phyloP scores from a whole-genome alignment of 2,888 invertebrate genomes.

The Deilephila porcellus region DNA sequence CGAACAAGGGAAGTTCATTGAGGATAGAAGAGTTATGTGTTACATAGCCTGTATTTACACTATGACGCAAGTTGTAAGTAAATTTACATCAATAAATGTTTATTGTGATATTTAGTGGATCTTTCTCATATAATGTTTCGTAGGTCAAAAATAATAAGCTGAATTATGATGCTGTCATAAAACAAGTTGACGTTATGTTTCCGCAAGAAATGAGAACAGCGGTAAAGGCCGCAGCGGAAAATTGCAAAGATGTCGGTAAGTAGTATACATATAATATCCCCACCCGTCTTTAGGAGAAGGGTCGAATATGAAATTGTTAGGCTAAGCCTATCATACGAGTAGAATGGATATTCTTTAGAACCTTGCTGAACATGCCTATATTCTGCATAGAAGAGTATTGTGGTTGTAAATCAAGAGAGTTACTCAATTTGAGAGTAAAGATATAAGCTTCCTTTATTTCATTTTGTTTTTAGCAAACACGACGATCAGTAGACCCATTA shows the following conservation, averaged over 20 bases:
- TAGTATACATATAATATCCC: slow-evolving; percentile 16
- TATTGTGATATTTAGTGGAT: not conserved
- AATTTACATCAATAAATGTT: not conserved
- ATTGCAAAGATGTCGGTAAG: slow-evolving; percentile 67
- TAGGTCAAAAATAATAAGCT: slow-evolving; percentile 74
- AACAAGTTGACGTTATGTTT: slow-evolving; percentile 74
- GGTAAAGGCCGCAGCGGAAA: slow-evolving; percentile 60
- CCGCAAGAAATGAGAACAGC: slow-evolving; percentile 66
- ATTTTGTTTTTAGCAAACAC: too few relatives aligned
- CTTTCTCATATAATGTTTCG: not conserved
- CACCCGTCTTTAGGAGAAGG: too few relatives aligned
- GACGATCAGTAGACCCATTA: too few relatives aligned
- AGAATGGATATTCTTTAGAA: too few relatives aligned
- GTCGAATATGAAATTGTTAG: too few relatives aligned
- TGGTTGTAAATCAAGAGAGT: too few relatives aligned
- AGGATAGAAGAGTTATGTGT: slow-evolving; percentile 74
- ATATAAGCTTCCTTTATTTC: too few relatives aligned
- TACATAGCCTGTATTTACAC: slow-evolving; percentile 75
- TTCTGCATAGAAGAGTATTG: too few relatives aligned
- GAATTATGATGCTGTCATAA: slow-evolving; percentile 65
- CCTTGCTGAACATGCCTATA: too few relatives aligned
- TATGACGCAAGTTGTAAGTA: slow-evolving; percentile 71
- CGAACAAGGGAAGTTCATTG: slow-evolving; percentile 74
- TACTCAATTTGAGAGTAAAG: too few relatives aligned
- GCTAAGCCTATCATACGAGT: too few relatives aligned